Conservation (phyloP, 2,113 vertebrate genomes). For the Grammomys dolichurus region DNA sequence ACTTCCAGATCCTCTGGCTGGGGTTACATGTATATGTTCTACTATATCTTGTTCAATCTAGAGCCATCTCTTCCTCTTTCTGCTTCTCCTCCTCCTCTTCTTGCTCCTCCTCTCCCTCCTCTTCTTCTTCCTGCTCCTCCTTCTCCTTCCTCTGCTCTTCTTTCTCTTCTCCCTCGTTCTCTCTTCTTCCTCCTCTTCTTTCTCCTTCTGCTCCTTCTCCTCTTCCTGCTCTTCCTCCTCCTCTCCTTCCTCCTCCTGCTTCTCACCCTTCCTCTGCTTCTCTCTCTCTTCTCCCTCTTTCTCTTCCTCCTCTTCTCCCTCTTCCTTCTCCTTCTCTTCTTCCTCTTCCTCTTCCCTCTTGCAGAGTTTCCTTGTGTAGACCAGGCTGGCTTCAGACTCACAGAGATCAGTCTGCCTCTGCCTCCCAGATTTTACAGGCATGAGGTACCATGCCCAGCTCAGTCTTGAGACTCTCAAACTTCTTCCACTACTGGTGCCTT, state of each 20-base stretch:
- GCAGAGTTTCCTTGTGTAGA: not conserved
- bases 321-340: not conserved
- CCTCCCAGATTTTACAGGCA: not conserved
- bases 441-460: not conserved
- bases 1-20: not conserved
- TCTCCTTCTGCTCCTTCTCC: not conserved
- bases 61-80: not conserved
- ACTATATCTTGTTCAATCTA: not conserved
- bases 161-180: not conserved
- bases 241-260: not conserved
- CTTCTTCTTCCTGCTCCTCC: not conserved
- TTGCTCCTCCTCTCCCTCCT: not conserved
- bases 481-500: not conserved
- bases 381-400: not conserved
- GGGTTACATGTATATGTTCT: not conserved
- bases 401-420: not conserved
- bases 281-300: not conserved
- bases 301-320: fast-evolving
- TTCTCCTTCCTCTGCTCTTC: no score
- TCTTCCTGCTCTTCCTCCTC: not conserved
- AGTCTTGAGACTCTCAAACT: not conserved
- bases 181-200: no score
- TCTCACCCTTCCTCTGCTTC: not conserved
- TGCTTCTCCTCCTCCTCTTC: not conserved
- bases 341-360: no score